Percentiles rank a stretch among this genome's conserved stretches.
Conservation (phyloP, 2,113 vertebrate species). For the Caracal caracal region DNA sequence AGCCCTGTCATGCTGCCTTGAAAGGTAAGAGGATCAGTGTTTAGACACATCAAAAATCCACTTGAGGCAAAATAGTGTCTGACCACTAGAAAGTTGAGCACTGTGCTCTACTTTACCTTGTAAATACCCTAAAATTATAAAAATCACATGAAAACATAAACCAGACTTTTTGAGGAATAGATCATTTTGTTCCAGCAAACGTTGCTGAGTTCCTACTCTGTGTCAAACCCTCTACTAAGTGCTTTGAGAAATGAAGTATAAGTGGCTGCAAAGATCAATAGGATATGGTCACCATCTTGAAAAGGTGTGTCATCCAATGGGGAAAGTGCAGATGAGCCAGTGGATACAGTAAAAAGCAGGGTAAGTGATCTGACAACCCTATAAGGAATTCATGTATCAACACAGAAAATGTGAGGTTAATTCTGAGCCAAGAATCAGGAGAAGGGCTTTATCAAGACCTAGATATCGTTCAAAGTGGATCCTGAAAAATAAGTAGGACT, state of each 20-base stretch:
- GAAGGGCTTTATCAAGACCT: neutral
- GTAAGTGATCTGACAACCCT: neutral
- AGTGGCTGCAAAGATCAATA: neutral
- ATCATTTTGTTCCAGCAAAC: neutral
- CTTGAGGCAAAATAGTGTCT: neutral
- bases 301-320: neutral
- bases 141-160: slow-evolving; percentile 2
- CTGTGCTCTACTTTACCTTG: neutral
- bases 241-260: neutral
- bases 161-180: neutral
- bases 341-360: neutral
- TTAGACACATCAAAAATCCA: neutral
- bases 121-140: neutral
- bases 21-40: neutral
- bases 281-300: neutral
- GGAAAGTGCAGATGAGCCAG: neutral
- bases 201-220: neutral
- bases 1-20: neutral
- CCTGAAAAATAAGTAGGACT: neutral
- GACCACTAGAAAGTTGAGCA: neutral
- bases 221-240: neutral
- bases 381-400: neutral
- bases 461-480: neutral
- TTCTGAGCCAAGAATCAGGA: neutral
- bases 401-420: neutral